Percentiles rank a stretch among this genome's conserved stretches.
phyloP scores from a whole-genome alignment of 2,113 vertebrate genomes.

The Oreochromis spilurus region DNA sequence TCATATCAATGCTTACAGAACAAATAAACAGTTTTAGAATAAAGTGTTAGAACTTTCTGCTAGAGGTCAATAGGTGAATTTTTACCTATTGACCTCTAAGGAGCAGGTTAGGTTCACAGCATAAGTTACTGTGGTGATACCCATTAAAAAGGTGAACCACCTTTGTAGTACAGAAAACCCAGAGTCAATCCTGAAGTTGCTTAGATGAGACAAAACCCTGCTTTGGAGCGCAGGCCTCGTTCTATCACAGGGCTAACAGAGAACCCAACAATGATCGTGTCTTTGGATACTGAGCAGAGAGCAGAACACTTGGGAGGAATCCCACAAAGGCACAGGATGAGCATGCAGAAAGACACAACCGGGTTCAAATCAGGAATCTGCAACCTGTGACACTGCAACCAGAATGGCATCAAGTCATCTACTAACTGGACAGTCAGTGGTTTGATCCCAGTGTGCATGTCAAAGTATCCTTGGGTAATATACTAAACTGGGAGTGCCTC shows the following conservation, averaged over 20 bases:
- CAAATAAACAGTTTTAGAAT: background rate
- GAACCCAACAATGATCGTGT: background rate
- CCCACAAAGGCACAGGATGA: background rate
- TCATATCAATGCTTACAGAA: background rate
- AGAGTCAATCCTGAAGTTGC: background rate
- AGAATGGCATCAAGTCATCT: background rate
- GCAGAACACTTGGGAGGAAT: background rate
- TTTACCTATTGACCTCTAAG: no score
- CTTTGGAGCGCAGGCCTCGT: no score
- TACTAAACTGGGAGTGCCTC: background rate
- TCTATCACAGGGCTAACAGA: background rate
- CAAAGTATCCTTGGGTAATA: background rate
- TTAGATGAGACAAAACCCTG: no score
- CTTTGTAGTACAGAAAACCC: no score
- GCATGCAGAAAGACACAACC: background rate
- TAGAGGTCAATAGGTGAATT: no score
- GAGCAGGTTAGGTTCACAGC: no score
- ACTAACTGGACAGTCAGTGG: background rate
- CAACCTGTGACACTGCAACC: no score
- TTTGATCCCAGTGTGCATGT: background rate
- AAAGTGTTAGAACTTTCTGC: background rate
- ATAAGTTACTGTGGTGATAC: no score
- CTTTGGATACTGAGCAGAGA: background rate
- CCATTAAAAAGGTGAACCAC: no score
- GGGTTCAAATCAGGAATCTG: background rate